These are phyloP conservation scores for Ectropis crepuscularia DNA, from an alignment of 2,888 invertebrate species.

Conservation along the genomic window DNA sequence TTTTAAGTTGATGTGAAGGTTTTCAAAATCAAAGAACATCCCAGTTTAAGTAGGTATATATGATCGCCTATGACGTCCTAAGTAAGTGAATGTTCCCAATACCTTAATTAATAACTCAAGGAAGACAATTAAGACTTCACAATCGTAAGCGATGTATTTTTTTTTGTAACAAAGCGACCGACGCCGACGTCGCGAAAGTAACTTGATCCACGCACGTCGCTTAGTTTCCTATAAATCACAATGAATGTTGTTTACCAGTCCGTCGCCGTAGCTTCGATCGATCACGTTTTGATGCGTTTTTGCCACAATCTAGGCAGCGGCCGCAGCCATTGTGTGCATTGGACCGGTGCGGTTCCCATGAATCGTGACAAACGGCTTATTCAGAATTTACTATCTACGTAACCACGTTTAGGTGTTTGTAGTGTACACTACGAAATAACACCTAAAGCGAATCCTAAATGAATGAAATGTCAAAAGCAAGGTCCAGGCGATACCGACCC, in stretches of 20 bases:
- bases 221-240: slow-evolving; percentile 4
- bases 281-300: slow-evolving; percentile 35
- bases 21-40: too few relatives aligned
- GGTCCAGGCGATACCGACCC: too few relatives aligned
- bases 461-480: too few relatives aligned
- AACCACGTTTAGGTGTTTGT: too few relatives aligned
- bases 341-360: slow-evolving; percentile 54
- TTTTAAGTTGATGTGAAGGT: too few relatives aligned
- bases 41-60: too few relatives aligned
- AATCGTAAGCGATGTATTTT: background rate
- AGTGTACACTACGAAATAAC: slow-evolving; percentile 3
- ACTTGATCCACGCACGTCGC: slow-evolving; percentile 1
- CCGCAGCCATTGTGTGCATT: slow-evolving; percentile 51
- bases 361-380: slow-evolving; percentile 40
- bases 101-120: too few relatives aligned
- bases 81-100: too few relatives aligned
- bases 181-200: background rate
- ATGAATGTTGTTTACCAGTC: background rate
- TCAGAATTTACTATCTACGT: slow-evolving; percentile 16
- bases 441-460: too few relatives aligned
- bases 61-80: too few relatives aligned
- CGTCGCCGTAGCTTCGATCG: slow-evolving; percentile 4
- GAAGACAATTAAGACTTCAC: too few relatives aligned
- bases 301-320: slow-evolving; percentile 35
- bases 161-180: background rate